phyloP scores from a whole-genome alignment of 2,113 vertebrate species.

The Benitochromis conjunctus region DNA sequence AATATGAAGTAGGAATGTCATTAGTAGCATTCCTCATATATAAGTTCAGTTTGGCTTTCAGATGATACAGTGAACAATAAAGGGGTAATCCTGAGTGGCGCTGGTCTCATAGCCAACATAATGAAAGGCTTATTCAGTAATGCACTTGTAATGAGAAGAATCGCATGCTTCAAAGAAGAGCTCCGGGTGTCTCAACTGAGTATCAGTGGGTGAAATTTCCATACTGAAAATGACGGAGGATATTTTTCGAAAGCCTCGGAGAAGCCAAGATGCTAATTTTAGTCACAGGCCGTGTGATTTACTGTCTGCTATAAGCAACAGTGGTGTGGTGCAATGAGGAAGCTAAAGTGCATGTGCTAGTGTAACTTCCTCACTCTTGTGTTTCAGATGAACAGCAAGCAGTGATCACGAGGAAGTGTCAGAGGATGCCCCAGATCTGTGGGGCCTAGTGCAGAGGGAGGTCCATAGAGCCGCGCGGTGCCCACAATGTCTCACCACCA shows the following conservation, averaged over 20 bases:
- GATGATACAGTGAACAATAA: background rate
- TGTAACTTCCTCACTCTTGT: conserved; percentile 5
- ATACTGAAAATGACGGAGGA: background rate
- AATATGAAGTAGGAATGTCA: background rate
- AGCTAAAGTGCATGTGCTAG: background rate
- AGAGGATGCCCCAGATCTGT: conserved; percentile 53
- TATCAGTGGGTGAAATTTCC: conserved; percentile 2
- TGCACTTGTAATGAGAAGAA: background rate
- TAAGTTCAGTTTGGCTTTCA: background rate
- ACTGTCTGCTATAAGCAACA: background rate
- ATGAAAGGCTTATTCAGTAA: conserved; percentile 25
- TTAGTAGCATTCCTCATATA: background rate
- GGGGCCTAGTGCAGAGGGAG: conserved; percentile 44
- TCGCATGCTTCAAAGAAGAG: conserved; percentile 24
- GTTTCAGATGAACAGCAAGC: conserved; percentile 54
- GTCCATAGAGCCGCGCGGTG: conserved; percentile 46
- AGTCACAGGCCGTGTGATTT: background rate
- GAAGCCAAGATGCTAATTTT: background rate
- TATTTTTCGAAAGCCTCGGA: background rate
- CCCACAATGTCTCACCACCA: conserved; percentile 71
- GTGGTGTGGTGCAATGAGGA: background rate
- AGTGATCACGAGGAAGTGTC: conserved; percentile 34
- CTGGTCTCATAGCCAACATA: background rate
- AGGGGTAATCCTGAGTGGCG: background rate
- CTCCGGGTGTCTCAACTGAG: background rate